Percentiles rank a stretch among this genome's conserved stretches.
Conservation (phyloP, 2,113 vertebrate species). For the Mystacornis crossleyi region DNA sequence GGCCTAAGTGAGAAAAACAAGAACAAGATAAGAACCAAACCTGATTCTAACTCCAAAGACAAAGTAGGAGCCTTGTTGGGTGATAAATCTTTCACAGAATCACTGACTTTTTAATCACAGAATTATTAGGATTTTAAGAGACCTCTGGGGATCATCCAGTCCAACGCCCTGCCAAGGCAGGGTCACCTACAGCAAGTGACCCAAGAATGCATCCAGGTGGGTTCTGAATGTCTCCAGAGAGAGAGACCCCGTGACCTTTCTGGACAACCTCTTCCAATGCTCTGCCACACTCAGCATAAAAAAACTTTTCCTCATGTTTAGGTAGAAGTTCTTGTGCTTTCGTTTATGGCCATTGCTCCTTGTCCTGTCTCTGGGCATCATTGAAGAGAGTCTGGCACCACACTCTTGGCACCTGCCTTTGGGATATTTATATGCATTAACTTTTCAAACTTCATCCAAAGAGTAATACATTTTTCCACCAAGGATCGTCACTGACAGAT, state of each 20-base stretch:
- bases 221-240: neutral
- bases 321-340: neutral
- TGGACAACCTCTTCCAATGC: neutral
- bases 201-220: neutral
- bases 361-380: neutral
- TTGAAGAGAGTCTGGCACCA: neutral
- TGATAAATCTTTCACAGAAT: neutral
- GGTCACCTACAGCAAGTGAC: neutral
- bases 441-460: neutral
- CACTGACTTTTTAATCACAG: neutral
- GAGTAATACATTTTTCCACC: neutral
- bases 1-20: neutral
- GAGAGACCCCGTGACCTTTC: fast-evolving
- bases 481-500: neutral
- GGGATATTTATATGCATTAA: neutral
- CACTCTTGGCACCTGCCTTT: fast-evolving
- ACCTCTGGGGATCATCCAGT: neutral
- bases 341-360: neutral
- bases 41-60: neutral
- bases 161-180: neutral
- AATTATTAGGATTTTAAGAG: neutral
- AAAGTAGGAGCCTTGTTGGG: neutral
- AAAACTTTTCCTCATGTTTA: neutral
- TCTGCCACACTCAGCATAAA: neutral
- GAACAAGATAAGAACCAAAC: neutral